Evolutionary conservation across 2,797 vertebrate species (phyloP).

Genomic region (Cichlasoma orientale): DNA sequence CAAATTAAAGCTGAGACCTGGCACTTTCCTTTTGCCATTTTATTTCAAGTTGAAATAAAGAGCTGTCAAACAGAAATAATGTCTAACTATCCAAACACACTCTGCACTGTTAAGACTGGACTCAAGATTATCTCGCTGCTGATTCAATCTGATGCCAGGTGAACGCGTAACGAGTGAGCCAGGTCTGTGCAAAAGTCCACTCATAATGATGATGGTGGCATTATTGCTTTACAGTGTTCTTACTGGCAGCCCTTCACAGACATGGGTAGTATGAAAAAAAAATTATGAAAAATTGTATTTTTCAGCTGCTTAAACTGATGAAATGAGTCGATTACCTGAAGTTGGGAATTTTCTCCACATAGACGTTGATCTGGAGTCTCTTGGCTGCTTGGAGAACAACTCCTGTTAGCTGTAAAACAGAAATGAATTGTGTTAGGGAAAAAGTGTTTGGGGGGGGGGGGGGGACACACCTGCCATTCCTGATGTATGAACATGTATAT

Average conservation of each 20-base stretch:
- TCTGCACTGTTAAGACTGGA: neutral
- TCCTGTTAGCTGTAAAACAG: conserved; percentile 87
- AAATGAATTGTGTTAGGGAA: neutral
- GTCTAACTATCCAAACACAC: neutral
- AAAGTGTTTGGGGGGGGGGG: too few relatives aligned
- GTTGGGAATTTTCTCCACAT: conserved; percentile 78
- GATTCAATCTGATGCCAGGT: neutral
- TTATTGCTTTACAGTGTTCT: conserved; percentile 21
- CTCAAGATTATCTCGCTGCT: neutral
- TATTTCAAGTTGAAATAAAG: neutral
- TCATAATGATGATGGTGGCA: conserved; percentile 60
- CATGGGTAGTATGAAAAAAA: neutral
- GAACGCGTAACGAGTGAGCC: conserved; percentile 20
- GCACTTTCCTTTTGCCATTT: neutral
- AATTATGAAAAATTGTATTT: neutral
- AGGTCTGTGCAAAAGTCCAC: conserved; percentile 59
- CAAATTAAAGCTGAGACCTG: too few relatives aligned
- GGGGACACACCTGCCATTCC: neutral
- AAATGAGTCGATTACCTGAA: conserved; percentile 83
- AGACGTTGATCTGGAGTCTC: conserved; percentile 90
- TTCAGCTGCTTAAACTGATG: neutral
- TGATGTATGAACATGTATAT: neutral
- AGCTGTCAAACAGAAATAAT: neutral
- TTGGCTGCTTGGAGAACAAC: conserved; percentile 88
- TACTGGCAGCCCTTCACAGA: neutral